Base-by-base conservation (phyloP, 2,113 vertebrate genomes). In the Amphiprion ocellaris region DNA sequence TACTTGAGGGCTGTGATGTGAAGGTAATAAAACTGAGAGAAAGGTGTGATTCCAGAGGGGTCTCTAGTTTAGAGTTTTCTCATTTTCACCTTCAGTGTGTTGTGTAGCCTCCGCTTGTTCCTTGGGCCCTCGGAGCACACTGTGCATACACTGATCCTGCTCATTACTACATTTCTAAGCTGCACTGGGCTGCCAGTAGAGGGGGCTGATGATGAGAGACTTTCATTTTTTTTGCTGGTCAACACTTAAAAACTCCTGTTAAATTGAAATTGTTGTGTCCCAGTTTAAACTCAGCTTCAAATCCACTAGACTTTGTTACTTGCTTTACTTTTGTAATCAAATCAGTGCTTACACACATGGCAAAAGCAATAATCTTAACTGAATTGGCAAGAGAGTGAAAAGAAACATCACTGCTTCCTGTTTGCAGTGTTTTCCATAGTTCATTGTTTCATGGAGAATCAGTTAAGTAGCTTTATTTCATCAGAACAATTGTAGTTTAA, bases 71-170 rank as follows among this genome's bases (percentile, higher is more conserved):
- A 33, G 44, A 60, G 39, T 41, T 60, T 52, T 70, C 23, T 55
- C 23, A 67, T 53, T 80, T 58, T 68, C 33, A 75, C n/a, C 55
- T 75, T 56, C 64, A 69, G 46, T 23, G 41, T 21, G 17, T 69
- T 52, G 14, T 7, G 52, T 56, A 65, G 44, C 30, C 19, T 74
- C 44, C 52, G 11, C 4, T 49, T 16, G 21, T 64, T 68, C 37
- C 52, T 65, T 23, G 1, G 17, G 19, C 26, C 30, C 12, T 10
- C 26, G 4, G 53, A 60, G 24, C 47, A 1, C 26, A 12, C 53
- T 39, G 17, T 37, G 15, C 62, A 21, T n/a, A 10, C 33, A 24
- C 16, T 21, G 21, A 24, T 77, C 41, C 15, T 37, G 21, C 6
- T 33, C 54, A n/a, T 54, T 28, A 12, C n/a, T 54, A 6, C 44